Conservation (phyloP, 92 coral and sea anemone genomes). For the Hydrozoanthus gracilis region DNA sequence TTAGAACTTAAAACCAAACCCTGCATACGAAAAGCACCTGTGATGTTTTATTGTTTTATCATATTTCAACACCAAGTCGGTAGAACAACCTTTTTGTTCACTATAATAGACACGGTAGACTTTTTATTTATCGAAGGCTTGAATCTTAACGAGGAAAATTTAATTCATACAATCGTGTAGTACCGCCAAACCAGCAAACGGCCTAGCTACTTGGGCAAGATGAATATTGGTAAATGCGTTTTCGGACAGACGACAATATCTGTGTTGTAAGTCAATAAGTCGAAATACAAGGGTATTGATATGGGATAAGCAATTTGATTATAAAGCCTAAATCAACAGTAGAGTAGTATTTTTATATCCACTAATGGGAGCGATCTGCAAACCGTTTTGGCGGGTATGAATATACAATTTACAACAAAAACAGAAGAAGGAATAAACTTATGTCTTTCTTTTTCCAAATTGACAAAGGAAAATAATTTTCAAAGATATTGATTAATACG, state of each 20-base stretch:
- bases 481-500: too few relatives aligned
- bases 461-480: too few relatives aligned
- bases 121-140: neutral
- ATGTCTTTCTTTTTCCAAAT: too few relatives aligned
- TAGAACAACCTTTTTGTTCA: neutral
- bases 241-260: too few relatives aligned
- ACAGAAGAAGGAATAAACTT: too few relatives aligned
- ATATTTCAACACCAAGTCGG: neutral
- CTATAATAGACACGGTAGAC: neutral
- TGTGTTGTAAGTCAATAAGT: neutral
- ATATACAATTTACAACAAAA: too few relatives aligned
- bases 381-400: too few relatives aligned
- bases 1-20: neutral
- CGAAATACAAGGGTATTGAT: neutral
- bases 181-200: too few relatives aligned
- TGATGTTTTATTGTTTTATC: slow-evolving; percentile 8
- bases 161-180: too few relatives aligned
- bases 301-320: slow-evolving; percentile 1
- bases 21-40: slow-evolving; percentile 1
- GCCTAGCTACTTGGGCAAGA: too few relatives aligned
- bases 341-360: neutral
- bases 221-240: too few relatives aligned
- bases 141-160: too few relatives aligned
- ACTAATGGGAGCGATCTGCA: neutral
- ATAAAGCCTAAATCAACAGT: neutral